A percentile compares a stretch with the other conserved stretches of the same genome.
These are phyloP conservation scores for Conger conger DNA, from an alignment of 2,113 vertebrate species.

Conservation along the genomic window DNA sequence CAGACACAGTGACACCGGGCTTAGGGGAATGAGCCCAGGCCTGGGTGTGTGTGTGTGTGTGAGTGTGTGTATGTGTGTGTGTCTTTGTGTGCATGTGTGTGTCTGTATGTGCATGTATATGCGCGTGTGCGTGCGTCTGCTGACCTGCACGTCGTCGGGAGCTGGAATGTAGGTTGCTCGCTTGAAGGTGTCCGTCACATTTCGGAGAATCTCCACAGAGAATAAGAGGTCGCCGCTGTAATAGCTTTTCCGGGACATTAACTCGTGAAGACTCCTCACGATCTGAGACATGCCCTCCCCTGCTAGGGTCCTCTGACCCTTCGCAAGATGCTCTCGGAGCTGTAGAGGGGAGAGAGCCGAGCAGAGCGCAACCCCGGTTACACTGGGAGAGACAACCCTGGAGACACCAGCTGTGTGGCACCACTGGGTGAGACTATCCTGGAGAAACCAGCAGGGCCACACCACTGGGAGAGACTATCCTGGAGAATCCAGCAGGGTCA, in stretches of 20 bases:
- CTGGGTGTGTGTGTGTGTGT: conserved; percentile 3
- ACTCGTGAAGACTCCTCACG: conserved; percentile 92
- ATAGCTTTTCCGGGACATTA: conserved; percentile 91
- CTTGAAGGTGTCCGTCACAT: conserved; percentile 99
- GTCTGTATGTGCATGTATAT: no score
- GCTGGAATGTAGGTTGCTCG: conserved; percentile 96
- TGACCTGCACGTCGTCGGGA: conserved; percentile 93
- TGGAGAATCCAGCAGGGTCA: no score
- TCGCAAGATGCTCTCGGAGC: conserved; percentile 98
- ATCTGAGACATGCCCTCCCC: conserved; percentile 98
- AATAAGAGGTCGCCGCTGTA: conserved; percentile 98
- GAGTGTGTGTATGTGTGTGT: conserved; percentile 13
- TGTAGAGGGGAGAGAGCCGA: conserved; percentile 45
- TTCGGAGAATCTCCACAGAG: conserved; percentile 98
- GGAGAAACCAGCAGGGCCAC: neutral
- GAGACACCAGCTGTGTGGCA: neutral
- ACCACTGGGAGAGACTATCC: no score
- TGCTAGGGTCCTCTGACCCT: conserved; percentile 97
- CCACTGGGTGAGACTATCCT: neutral
- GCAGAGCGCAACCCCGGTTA: conserved; percentile 8
- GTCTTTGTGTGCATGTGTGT: conserved; percentile 8
- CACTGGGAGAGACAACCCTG: neutral
- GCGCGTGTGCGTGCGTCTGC: neutral
- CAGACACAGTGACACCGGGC: neutral
- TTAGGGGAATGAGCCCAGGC: neutral